phyloP scores from a whole-genome alignment of 2,113 vertebrate genomes.

The Brachyhypopomus gauderio region DNA sequence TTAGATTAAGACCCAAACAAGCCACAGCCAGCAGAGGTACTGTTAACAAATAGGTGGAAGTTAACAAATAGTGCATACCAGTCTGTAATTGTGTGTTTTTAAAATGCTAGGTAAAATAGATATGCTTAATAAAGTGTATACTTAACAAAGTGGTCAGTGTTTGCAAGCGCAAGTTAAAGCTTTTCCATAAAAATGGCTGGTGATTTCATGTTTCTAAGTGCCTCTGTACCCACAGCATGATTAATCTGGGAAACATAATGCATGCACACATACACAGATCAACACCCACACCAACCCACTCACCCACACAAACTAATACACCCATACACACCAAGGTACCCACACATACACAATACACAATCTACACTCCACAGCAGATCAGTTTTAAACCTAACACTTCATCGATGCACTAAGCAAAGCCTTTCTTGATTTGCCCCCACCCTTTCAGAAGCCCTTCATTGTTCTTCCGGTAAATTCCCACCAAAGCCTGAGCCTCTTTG shows the following conservation, averaged over 20 bases:
- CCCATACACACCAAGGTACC: not conserved
- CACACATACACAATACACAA: too few species aligned
- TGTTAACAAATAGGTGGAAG: too few species aligned
- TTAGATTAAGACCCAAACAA: too few species aligned
- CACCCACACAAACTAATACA: not conserved
- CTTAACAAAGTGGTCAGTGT: too few species aligned
- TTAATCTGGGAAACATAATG: not conserved
- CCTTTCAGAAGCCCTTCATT: constrained; percentile 7
- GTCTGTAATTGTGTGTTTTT: too few species aligned
- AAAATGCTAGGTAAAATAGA: too few species aligned
- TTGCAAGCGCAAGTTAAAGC: too few species aligned
- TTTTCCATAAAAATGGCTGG: too few species aligned
- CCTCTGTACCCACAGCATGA: not conserved
- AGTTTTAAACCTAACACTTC: constrained; percentile 21
- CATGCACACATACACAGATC: not conserved
- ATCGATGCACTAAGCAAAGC: constrained; percentile 12
- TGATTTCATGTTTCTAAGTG: not conserved
- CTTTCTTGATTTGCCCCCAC: not conserved
- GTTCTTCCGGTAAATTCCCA: constrained; percentile 35
- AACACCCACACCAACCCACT: too few species aligned
- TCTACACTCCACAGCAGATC: not conserved
- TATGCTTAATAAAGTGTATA: too few species aligned
- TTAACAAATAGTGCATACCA: too few species aligned
- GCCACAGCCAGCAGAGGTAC: too few species aligned
- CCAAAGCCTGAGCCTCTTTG: not conserved